Percentiles rank a stretch among this genome's conserved stretches.
Conservation (phyloP, 2,113 vertebrate genomes). For the Apteryx mantelli region DNA sequence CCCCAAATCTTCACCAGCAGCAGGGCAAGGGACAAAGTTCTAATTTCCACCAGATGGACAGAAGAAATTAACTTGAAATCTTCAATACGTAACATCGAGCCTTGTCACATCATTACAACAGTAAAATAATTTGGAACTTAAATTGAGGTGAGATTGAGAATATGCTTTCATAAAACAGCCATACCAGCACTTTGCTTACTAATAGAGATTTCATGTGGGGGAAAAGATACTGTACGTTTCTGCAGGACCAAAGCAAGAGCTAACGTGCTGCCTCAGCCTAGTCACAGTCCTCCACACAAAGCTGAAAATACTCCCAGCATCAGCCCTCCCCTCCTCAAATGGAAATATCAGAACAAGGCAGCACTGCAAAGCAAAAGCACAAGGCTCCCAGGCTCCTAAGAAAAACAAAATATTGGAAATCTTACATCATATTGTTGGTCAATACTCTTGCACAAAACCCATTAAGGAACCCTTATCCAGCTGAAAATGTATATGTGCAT, state of each 20-base stretch:
- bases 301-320: not conserved
- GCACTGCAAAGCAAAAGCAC: not conserved
- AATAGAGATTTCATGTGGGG: fast-evolving
- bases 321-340: not conserved
- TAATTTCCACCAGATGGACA: not conserved
- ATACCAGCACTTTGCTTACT: not conserved
- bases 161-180: not conserved
- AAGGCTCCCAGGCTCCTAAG: not conserved
- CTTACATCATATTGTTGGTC: not conserved
- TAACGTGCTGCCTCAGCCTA: not conserved
- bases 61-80: not conserved
- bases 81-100: not conserved
- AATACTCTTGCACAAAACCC: not conserved
- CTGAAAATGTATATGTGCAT: not conserved
- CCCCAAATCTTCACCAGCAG: not conserved
- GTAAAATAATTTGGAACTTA: not conserved
- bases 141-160: not conserved
- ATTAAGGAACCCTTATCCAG: not conserved
- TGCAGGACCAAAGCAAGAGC: not conserved
- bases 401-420: not conserved
- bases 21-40: not conserved
- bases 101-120: not conserved
- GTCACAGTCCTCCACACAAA: not conserved
- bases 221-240: fast-evolving
- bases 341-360: not conserved